These are phyloP conservation scores for Crenuchus spilurus DNA, from an alignment of 2,797 vertebrate species.

Conservation along the genomic window DNA sequence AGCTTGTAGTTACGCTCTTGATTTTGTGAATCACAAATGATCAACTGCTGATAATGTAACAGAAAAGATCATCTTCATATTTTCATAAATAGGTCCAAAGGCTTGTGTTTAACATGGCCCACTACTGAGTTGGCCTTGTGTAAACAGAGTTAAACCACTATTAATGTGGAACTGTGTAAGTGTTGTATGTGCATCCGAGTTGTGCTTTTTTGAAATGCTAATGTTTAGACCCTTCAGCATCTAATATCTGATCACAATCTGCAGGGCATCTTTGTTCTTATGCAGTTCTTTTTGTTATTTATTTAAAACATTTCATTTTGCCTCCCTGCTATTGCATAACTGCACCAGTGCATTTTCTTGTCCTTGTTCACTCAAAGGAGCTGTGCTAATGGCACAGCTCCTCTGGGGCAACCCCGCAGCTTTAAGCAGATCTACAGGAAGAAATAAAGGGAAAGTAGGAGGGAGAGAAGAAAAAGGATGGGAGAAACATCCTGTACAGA, in stretches of 20 bases:
- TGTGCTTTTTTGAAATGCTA: not conserved
- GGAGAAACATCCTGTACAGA: not conserved
- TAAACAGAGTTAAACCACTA: too few species aligned
- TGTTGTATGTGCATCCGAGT: not conserved
- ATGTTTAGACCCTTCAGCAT: not conserved
- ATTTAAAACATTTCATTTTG: not conserved
- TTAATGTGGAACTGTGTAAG: too few species aligned
- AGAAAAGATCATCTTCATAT: too few species aligned
- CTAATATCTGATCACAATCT: not conserved
- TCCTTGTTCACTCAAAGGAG: slow-evolving; percentile 26
- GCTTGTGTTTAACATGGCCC: not conserved
- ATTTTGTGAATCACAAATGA: too few species aligned
- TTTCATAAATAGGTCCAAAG: too few species aligned
- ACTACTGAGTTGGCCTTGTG: not conserved
- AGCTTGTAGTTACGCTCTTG: too few species aligned
- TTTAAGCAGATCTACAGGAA: not conserved
- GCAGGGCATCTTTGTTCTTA: not conserved
- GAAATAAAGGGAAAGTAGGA: not conserved
- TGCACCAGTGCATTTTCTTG: not conserved
- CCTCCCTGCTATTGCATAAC: not conserved
- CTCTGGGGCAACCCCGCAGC: slow-evolving; percentile 13
- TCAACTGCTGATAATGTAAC: too few species aligned
- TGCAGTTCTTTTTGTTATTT: not conserved
- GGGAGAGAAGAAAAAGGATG: not conserved
- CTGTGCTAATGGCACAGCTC: slow-evolving; percentile 4